Conservation (phyloP, 2,888 invertebrate species). For the Andrena praecox region DNA sequence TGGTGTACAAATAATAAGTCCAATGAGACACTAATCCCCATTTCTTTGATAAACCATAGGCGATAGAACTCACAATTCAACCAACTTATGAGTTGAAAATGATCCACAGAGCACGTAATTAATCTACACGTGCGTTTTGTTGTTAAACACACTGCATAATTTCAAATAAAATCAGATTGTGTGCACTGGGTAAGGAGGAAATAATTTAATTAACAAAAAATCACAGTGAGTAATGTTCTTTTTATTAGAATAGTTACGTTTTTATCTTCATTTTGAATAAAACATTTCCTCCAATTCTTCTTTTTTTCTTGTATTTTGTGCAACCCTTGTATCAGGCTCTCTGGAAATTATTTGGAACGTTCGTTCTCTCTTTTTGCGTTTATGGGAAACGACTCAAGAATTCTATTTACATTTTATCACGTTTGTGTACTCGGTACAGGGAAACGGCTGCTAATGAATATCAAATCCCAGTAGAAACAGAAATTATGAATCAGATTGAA, state of each 20-base stretch:
- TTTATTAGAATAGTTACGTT: slow-evolving; percentile 6
- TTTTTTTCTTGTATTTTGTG: neutral
- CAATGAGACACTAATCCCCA: no score
- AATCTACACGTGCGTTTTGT: no score
- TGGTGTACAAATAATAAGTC: no score
- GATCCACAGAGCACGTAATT: no score
- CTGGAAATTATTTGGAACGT: neutral
- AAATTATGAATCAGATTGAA: neutral
- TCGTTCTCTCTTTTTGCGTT: no score
- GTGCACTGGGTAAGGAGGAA: no score
- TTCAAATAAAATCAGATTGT: no score
- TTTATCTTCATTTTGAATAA: neutral
- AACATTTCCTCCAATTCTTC: neutral
- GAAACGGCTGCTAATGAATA: neutral
- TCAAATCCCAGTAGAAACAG: neutral
- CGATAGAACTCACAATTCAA: no score
- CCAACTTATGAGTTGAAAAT: no score
- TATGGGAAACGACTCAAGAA: neutral
- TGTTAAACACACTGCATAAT: no score
- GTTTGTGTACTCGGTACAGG: neutral
- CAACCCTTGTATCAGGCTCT: neutral
- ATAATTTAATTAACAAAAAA: neutral
- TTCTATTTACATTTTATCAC: neutral
- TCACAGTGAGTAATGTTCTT: slow-evolving; percentile 13
- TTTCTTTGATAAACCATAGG: no score